A percentile compares a stretch with the other conserved stretches of the same genome.
phyloP scores from a whole-genome alignment of 2,113 vertebrate species.

The Eupsittula cactorum region DNA sequence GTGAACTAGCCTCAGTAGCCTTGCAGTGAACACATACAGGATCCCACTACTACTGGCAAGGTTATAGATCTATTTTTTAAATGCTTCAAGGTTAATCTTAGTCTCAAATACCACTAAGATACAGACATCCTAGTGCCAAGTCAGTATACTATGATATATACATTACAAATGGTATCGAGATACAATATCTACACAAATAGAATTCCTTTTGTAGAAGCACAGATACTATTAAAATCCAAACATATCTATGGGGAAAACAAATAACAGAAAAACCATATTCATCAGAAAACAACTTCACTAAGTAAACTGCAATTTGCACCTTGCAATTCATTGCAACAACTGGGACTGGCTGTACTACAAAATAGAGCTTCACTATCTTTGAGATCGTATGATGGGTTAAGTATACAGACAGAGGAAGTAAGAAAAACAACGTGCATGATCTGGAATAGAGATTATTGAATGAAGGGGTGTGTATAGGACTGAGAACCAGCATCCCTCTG shows the following conservation, averaged over 20 bases:
- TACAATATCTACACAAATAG: not conserved
- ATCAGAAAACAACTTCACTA: not conserved
- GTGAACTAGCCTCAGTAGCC: not conserved
- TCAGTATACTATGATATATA: not conserved
- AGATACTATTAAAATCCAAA: not conserved
- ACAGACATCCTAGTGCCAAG: not conserved
- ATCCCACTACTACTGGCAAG: not conserved
- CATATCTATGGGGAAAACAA: not conserved
- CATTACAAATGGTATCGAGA: not conserved
- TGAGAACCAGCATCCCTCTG: not conserved
- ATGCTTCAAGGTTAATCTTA: not conserved
- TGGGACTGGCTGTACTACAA: not conserved
- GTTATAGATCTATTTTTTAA: not conserved
- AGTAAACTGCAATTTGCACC: not conserved
- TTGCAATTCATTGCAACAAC: not conserved
- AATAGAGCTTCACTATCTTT: not conserved
- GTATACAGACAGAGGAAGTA: constrained; percentile 21
- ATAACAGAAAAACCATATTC: not conserved
- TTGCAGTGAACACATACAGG: not conserved
- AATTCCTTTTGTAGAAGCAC: not conserved
- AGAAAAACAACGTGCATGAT: constrained; percentile 13
- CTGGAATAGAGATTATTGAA: constrained; percentile 45
- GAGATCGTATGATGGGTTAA: not conserved
- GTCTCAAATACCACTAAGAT: not conserved
- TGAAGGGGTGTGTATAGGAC: not conserved